These are phyloP conservation scores for Alosa alosa DNA, from an alignment of 2,113 vertebrate species.

Conservation along the genomic window DNA sequence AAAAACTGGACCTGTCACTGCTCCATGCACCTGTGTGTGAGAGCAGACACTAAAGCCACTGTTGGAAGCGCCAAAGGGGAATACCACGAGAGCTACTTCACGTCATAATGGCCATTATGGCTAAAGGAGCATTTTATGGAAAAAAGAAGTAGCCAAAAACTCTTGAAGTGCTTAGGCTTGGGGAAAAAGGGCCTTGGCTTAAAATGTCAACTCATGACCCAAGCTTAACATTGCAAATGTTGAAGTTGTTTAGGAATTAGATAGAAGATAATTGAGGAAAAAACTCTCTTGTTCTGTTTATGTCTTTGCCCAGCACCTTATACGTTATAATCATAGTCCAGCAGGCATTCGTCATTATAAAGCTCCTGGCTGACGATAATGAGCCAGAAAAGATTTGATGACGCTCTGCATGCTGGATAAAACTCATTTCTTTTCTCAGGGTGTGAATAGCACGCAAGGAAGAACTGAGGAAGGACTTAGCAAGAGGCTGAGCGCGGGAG, in stretches of 20 bases:
- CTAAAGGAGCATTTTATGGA: background rate
- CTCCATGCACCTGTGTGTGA: background rate
- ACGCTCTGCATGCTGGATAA: background rate
- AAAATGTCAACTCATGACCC: background rate
- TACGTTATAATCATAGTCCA: background rate
- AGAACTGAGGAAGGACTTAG: background rate
- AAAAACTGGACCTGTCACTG: background rate
- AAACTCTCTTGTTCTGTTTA: background rate
- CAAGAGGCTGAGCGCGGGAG: background rate
- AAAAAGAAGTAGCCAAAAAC: background rate
- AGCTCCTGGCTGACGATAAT: background rate
- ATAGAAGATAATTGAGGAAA: background rate
- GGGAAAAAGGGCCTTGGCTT: background rate
- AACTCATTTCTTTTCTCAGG: background rate
- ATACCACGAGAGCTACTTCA: background rate
- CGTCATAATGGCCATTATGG: background rate
- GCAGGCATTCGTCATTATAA: background rate
- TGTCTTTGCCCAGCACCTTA: background rate
- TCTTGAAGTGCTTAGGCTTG: background rate
- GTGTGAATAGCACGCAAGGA: background rate
- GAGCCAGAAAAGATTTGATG: background rate
- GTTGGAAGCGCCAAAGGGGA: background rate
- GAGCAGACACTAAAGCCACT: background rate
- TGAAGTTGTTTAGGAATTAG: background rate
- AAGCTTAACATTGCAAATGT: background rate